Evolutionary conservation across 2,113 vertebrate genomes (phyloP).

Genomic region (Paramisgurnus dabryanus): DNA sequence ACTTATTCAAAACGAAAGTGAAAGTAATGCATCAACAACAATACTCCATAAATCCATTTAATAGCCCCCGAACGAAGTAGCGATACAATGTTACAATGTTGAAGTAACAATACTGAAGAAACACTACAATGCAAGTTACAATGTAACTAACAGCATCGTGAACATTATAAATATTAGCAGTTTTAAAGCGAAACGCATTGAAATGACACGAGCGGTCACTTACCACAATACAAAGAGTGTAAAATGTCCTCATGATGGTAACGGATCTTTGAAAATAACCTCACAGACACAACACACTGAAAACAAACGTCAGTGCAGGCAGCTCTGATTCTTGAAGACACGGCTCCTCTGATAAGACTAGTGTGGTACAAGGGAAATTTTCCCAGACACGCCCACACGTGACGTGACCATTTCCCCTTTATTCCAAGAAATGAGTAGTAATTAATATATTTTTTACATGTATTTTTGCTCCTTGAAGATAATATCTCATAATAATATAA

Average conservation of each 20-base stretch:
- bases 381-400: constrained; percentile 1
- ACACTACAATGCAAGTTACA: not conserved
- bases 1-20: constrained; percentile 36
- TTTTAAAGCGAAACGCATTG: not conserved
- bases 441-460: no score
- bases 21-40: constrained; percentile 1
- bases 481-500: no score
- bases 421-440: constrained; percentile 11
- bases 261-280: not conserved
- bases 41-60: no score
- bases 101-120: no score
- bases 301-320: not conserved
- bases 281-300: not conserved
- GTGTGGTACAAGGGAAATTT: not conserved
- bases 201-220: constrained; percentile 1
- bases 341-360: no score
- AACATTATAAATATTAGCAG: not conserved
- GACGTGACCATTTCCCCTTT: constrained; percentile 17
- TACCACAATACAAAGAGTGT: not conserved
- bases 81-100: not conserved
- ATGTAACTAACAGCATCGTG: not conserved
- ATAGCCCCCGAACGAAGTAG: no score
- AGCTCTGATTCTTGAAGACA: not conserved
- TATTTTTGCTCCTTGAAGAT: no score
- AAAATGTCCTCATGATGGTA: not conserved